Percentiles rank a stretch among this genome's conserved stretches.
phyloP scores from a whole-genome alignment of 1,140 invertebrate genomes.

The Caenorhabditis tropicalis region DNA sequence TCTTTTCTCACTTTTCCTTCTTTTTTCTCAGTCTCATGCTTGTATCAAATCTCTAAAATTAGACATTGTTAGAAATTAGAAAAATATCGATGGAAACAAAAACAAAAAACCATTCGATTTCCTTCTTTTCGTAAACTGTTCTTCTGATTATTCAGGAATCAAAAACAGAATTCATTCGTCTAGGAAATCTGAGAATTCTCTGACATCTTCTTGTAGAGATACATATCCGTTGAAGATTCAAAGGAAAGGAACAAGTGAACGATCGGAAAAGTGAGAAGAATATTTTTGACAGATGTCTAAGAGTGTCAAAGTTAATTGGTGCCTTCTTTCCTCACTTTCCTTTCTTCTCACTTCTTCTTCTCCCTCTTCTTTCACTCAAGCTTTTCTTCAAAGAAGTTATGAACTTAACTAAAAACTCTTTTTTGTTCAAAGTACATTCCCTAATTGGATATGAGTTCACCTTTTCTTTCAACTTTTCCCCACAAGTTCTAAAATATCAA shows the following conservation, averaged over 20 bases:
- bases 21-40: not conserved
- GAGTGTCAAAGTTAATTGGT: slow-evolving; percentile 32
- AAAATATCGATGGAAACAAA: too few relatives aligned
- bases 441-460: not conserved
- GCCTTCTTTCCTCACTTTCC: not conserved
- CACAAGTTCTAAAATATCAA: not conserved
- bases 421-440: not conserved
- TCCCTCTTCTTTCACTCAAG: not conserved
- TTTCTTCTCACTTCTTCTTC: not conserved
- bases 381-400: not conserved
- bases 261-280: slow-evolving; percentile 1
- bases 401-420: not conserved
- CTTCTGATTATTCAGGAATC: too few relatives aligned
- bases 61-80: too few relatives aligned
- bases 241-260: not conserved
- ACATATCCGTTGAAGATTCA: too few relatives aligned
- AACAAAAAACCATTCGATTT: too few relatives aligned
- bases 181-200: too few relatives aligned
- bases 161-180: too few relatives aligned
- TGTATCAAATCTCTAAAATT: not conserved
- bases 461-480: not conserved
- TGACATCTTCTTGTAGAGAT: too few relatives aligned
- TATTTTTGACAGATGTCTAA: not conserved
- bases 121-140: too few relatives aligned
- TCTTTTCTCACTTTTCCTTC: not conserved